These are phyloP conservation scores for Drosophila novamexicana DNA, from an alignment of 1,140 invertebrate species.

Conservation along the genomic window DNA sequence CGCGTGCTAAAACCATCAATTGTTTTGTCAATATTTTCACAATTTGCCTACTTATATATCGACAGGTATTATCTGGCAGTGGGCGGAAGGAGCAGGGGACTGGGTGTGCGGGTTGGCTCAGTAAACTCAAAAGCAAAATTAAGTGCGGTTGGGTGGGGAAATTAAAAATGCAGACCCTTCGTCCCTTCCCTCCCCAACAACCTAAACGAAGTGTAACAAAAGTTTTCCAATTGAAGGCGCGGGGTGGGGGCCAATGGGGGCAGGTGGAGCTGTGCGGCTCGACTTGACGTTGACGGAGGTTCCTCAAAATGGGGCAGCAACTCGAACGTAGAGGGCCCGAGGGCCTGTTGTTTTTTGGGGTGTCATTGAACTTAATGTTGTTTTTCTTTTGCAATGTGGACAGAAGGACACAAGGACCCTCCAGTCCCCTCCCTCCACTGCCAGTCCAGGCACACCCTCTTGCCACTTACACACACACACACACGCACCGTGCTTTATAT, in stretches of 20 bases:
- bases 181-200: background rate
- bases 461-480: background rate
- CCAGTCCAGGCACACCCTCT: too few relatives aligned
- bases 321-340: conserved; percentile 50
- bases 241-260: background rate
- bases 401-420: conserved; percentile 31
- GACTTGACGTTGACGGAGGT: conserved; percentile 73
- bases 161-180: conserved; percentile 55
- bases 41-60: conserved; percentile 65
- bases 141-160: conserved; percentile 41
- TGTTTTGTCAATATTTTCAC: conserved; percentile 82
- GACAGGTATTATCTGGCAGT: conserved; percentile 48
- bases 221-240: conserved; percentile 74
- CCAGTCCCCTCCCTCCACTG: background rate
- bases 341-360: conserved; percentile 63
- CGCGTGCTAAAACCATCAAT: conserved; percentile 71
- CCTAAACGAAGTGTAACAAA: conserved; percentile 69
- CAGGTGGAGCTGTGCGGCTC: conserved; percentile 26
- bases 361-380: conserved; percentile 81
- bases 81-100: background rate
- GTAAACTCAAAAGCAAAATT: conserved; percentile 47
- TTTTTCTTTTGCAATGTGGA: conserved; percentile 38
- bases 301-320: conserved; percentile 35
- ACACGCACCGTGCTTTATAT: conserved; percentile 44
- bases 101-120: conserved; percentile 35